A percentile compares a stretch with the other conserved stretches of the same genome.
Conservation (phyloP, 1,140 invertebrate species). For the Lepidostoma basale region DNA sequence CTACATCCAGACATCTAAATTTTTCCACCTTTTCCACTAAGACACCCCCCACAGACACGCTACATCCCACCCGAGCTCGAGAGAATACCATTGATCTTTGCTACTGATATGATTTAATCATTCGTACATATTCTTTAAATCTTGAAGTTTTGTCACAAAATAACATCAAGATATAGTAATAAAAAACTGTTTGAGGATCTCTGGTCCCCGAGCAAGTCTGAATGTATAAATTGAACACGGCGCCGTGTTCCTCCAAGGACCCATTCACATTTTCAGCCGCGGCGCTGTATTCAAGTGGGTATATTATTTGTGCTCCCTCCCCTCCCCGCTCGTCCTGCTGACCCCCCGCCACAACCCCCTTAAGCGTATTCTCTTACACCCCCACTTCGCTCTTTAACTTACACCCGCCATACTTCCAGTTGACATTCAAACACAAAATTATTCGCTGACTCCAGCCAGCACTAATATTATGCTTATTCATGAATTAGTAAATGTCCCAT, state of each 20-base stretch:
- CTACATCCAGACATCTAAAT: too few species aligned
- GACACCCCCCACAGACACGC: too few species aligned
- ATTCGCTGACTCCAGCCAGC: too few species aligned
- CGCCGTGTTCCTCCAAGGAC: slow-evolving; percentile 31
- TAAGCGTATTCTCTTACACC: slow-evolving; percentile 2
- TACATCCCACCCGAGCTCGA: too few species aligned
- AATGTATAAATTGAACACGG: slow-evolving; percentile 37
- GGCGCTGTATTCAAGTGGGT: slow-evolving; percentile 39
- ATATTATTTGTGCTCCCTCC: slow-evolving; percentile 28
- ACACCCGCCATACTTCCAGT: not conserved
- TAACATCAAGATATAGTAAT: not conserved
- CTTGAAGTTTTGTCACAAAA: not conserved
- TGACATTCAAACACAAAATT: not conserved
- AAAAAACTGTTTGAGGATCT: not conserved
- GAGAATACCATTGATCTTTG: too few species aligned
- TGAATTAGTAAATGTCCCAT: too few species aligned
- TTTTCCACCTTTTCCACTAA: too few species aligned
- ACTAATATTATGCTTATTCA: too few species aligned
- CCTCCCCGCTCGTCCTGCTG: too few species aligned
- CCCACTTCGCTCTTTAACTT: slow-evolving; percentile 1
- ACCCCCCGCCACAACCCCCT: too few species aligned
- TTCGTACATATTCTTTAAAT: too few species aligned
- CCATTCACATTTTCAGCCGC: slow-evolving; percentile 37
- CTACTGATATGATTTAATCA: too few species aligned
- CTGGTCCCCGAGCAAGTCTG: not conserved